Base-by-base conservation (phyloP, 2,888 invertebrate species). In the Lypha dubia region DNA sequence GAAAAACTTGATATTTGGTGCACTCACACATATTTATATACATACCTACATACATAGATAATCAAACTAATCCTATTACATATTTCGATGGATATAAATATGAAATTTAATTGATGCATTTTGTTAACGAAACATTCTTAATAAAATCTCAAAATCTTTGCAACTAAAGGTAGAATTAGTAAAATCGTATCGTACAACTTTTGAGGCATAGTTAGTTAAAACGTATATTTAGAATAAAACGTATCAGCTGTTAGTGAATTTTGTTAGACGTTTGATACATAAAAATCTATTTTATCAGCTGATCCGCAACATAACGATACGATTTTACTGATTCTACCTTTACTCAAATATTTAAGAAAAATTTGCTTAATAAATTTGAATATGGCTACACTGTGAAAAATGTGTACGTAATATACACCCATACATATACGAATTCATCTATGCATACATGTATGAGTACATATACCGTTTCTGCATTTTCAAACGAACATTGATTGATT, bases 401-500 rank as follows among this genome's bases (percentile, higher is more conserved):
- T n/a, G 24, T 15, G 24, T 5, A n/a, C 15, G 5, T 15, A 44
- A n/a, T n/a, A n/a, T 44, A 15, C 15, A 15, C 15, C 4, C 6
- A 15, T 13, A n/a, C 5, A 32, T 46, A n/a, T 46, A 17, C 46
- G 17, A 15, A 6, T 17, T 2, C 17, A 17, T 20, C 8, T 13
- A 22, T 51, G 22, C 13, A 51, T 3, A 4, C 11, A 51, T 51
- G 51, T 9, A 51, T 51, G 13, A 0, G 22, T 51, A 13, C 13
- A 9, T 9, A 46, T 49, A 22, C 22, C 15, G 3, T 11, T 60
- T 41, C 9, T 63, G 62, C 74, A 22, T 68, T 60, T 56, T 73
- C 11, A 22, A 35, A 20, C 38, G 17, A n/a, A 32, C 46, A 49
- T 35, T 46, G 53, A 56, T 65, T 56, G 56, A 67, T 68, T 68